Conservation (phyloP, 2,113 vertebrate species). For the Helogale parvula region DNA sequence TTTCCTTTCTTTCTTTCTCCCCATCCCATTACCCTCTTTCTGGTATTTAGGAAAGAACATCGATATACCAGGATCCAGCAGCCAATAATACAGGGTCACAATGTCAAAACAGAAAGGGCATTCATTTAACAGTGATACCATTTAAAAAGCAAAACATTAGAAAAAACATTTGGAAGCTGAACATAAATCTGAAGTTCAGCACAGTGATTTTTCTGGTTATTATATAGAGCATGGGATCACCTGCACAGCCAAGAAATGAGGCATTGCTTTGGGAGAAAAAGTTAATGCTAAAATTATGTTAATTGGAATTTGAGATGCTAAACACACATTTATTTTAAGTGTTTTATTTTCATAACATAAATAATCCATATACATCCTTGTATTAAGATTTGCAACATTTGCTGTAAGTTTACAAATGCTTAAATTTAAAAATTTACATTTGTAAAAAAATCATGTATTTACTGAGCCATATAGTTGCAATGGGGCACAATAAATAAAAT, state of each 20-base stretch:
- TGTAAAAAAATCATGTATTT: constrained; percentile 84
- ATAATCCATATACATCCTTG: constrained; percentile 83
- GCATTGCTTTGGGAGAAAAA: constrained; percentile 67
- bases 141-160: constrained; percentile 80
- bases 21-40: neutral
- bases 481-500: constrained; percentile 84
- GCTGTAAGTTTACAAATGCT: constrained; percentile 82
- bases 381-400: constrained; percentile 77
- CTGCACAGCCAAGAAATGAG: constrained; percentile 71
- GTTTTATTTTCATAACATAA: constrained; percentile 83
- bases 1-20: neutral
- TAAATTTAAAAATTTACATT: constrained; percentile 84
- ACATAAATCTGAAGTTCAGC: constrained; percentile 78
- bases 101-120: constrained; percentile 67
- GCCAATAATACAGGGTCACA: constrained; percentile 60
- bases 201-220: constrained; percentile 81
- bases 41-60: constrained; percentile 64
- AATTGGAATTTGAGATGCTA: constrained; percentile 78
- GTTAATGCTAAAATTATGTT: constrained; percentile 71
- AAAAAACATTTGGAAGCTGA: constrained; percentile 83
- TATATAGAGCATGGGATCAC: constrained; percentile 65
- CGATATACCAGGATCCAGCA: constrained; percentile 69
- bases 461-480: constrained; percentile 79
- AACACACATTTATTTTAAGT: constrained; percentile 76
- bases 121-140: constrained; percentile 77